Percentiles rank a stretch among this genome's conserved stretches.
phyloP scores from a whole-genome alignment of 2,797 vertebrate genomes.

The Loriculus beryllinus region DNA sequence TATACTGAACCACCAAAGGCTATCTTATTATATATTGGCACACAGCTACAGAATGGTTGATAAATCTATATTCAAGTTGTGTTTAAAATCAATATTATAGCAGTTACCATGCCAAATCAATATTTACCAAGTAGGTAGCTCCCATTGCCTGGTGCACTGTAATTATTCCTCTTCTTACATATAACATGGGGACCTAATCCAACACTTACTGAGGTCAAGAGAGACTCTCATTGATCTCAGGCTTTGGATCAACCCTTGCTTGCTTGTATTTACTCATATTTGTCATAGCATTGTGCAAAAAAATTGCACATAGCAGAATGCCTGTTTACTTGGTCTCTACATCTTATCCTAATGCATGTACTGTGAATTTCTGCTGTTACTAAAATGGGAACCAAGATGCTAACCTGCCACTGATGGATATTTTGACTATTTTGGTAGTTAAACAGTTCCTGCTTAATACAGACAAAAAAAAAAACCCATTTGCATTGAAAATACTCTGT shows the following conservation, averaged over 20 bases:
- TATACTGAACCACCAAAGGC: not conserved
- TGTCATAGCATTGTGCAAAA: not conserved
- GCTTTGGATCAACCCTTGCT: not conserved
- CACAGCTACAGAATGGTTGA: not conserved
- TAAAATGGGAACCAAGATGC: not conserved
- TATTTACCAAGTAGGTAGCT: conserved; percentile 11
- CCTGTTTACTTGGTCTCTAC: not conserved
- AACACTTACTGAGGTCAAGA: not conserved
- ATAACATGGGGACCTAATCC: not conserved
- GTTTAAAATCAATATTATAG: conserved; percentile 42
- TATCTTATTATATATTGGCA: conserved; percentile 20
- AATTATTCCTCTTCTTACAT: not conserved
- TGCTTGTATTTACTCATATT: not conserved
- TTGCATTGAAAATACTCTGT: not conserved
- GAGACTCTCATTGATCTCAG: not conserved
- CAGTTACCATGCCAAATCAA: conserved; percentile 18
- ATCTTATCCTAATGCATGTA: fast-evolving
- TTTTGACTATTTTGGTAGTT: not conserved
- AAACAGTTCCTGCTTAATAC: not conserved
- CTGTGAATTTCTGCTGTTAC: not conserved
- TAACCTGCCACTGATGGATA: not conserved
- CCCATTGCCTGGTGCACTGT: not conserved
- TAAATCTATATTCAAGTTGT: conserved; percentile 27
- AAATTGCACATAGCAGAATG: not conserved
- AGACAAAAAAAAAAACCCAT: not conserved